Conservation (phyloP, 2,113 vertebrate species). For the Podarcis muralis region DNA sequence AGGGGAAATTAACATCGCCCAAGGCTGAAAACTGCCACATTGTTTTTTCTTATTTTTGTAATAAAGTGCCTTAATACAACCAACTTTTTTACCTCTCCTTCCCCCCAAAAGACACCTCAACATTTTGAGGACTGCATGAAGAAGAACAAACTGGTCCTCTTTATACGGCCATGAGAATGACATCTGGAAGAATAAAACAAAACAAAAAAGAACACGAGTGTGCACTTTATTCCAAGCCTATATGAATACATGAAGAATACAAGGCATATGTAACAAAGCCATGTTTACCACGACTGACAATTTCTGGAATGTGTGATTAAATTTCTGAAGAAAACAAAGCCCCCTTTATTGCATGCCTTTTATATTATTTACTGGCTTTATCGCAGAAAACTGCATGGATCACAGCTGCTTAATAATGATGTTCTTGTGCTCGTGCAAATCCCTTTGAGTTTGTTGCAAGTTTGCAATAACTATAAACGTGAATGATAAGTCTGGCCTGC, state of each 20-base stretch:
- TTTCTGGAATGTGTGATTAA: conserved; percentile 55
- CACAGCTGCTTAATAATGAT: conserved; percentile 68
- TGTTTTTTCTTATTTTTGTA: conserved; percentile 5
- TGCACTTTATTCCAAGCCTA: background rate
- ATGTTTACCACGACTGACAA: conserved; percentile 43
- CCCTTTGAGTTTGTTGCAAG: conserved; percentile 65
- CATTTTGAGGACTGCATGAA: conserved; percentile 52
- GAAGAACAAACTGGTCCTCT: conserved; percentile 53
- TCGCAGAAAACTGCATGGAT: conserved; percentile 60
- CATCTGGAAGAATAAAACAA: conserved; percentile 45
- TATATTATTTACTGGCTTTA: conserved; percentile 20
- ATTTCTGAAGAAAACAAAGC: conserved; percentile 64
- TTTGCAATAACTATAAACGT: conserved; percentile 71
- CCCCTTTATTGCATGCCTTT: conserved; percentile 35
- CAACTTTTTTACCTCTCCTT: conserved; percentile 28
- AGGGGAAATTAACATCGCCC: conserved; percentile 31
- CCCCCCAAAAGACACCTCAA: conserved; percentile 50
- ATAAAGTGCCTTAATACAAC: conserved; percentile 56
- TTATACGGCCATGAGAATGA: conserved; percentile 58
- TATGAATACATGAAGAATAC: conserved; percentile 54
- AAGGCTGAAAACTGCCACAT: conserved; percentile 30
- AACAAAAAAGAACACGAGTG: conserved; percentile 25
- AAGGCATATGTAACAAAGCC: conserved; percentile 45
- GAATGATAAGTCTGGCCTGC: conserved; percentile 32
- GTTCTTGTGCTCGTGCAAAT: conserved; percentile 63